These are phyloP conservation scores for Chrysomela aeneicollis DNA, from an alignment of 2,888 invertebrate species.

Conservation along the genomic window DNA sequence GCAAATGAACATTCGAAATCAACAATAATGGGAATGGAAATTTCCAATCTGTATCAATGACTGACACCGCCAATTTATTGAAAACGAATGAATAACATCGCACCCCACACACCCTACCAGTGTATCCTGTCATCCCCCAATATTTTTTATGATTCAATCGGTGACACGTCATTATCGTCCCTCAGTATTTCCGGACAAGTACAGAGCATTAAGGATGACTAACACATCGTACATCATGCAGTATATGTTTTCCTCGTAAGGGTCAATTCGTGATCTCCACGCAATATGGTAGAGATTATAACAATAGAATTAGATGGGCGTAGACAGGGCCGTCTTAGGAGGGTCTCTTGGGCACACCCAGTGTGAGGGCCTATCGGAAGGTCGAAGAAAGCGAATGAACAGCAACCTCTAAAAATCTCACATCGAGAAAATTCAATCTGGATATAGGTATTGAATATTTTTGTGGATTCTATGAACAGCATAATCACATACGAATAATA, in stretches of 20 bases:
- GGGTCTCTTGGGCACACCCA: too few relatives aligned
- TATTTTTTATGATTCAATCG: conserved; percentile 16
- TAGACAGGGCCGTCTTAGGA: too few relatives aligned
- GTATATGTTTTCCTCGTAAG: conserved; percentile 22
- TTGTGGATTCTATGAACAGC: too few relatives aligned
- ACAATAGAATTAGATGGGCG: conserved; percentile 30
- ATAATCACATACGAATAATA: too few relatives aligned
- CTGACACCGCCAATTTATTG: not conserved
- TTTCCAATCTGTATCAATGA: not conserved
- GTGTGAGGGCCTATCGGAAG: too few relatives aligned
- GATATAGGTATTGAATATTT: too few relatives aligned
- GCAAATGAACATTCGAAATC: too few relatives aligned
- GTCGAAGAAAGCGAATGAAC: too few relatives aligned
- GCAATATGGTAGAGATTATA: conserved; percentile 34
- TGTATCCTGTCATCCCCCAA: conserved; percentile 3
- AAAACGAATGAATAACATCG: not conserved
- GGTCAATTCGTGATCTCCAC: conserved; percentile 30
- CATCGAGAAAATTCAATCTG: too few relatives aligned
- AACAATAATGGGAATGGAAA: not conserved
- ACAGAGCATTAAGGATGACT: conserved; percentile 29
- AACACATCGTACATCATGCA: conserved; percentile 26
- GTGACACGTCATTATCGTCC: conserved; percentile 17
- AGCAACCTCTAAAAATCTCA: too few relatives aligned
- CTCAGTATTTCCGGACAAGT: not conserved
- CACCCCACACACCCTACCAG: not conserved